These are phyloP conservation scores for Enteromius radiatus DNA, from an alignment of 2,797 vertebrate species.

Conservation along the genomic window DNA sequence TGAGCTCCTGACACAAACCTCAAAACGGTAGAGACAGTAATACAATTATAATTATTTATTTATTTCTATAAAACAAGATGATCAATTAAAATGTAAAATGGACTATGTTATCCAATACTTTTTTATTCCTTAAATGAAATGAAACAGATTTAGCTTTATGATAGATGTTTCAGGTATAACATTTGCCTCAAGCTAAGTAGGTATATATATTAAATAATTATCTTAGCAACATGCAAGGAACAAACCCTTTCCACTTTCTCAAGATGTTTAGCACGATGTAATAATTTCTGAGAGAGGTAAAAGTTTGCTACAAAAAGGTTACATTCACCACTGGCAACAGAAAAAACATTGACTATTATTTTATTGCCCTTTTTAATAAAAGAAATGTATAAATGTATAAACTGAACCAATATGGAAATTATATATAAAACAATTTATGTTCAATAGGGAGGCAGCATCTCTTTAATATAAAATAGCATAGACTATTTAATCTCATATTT, in stretches of 20 bases:
- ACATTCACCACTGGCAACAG: background rate
- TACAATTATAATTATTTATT: background rate
- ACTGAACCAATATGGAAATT: too few species aligned
- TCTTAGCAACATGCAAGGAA: background rate
- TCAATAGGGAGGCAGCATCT: too few species aligned
- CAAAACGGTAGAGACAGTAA: background rate
- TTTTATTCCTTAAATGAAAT: background rate
- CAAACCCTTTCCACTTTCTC: background rate
- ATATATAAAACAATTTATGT: too few species aligned
- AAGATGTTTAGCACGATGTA: constrained; percentile 16
- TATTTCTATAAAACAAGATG: background rate
- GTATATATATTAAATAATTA: background rate
- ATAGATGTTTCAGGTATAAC: background rate
- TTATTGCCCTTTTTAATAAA: background rate
- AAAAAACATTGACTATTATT: background rate
- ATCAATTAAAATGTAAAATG: background rate
- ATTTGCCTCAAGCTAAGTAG: background rate
- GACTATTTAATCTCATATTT: too few species aligned
- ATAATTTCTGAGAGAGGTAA: background rate
- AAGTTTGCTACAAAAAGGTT: background rate
- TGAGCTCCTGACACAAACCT: background rate
- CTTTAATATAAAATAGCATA: too few species aligned
- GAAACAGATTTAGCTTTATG: background rate
- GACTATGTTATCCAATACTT: background rate
- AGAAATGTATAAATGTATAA: too few species aligned